phyloP scores from a whole-genome alignment of 2,113 vertebrate genomes.

The Pungitius pungitius region DNA sequence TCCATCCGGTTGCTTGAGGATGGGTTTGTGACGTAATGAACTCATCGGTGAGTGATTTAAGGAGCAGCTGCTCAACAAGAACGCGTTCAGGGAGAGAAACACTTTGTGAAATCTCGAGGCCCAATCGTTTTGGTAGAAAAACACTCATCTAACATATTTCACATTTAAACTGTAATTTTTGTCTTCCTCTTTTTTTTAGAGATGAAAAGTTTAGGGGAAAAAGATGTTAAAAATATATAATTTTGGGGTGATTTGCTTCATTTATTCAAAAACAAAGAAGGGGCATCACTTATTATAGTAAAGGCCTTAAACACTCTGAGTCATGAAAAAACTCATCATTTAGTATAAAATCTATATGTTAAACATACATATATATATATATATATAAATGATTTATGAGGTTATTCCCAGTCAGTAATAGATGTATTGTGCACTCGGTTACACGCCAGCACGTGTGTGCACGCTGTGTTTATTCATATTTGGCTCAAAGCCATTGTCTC shows the following conservation, averaged over 20 bases:
- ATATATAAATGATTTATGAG: background rate
- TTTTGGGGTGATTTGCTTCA: too few species aligned
- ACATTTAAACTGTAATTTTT: too few species aligned
- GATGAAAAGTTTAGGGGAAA: too few species aligned
- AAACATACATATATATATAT: background rate
- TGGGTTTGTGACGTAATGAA: constrained; percentile 9
- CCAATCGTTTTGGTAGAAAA: too few species aligned
- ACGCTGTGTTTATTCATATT: constrained; percentile 40
- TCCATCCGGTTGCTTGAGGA: constrained; percentile 24
- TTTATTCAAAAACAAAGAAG: too few species aligned
- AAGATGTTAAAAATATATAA: too few species aligned
- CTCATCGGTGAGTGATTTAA: constrained; percentile 1
- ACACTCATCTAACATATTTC: too few species aligned
- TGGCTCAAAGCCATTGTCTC: constrained; percentile 59
- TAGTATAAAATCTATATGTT: background rate
- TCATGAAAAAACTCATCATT: background rate
- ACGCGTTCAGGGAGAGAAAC: too few species aligned
- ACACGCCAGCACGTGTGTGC: background rate
- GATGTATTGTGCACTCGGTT: constrained; percentile 14
- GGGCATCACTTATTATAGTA: background rate
- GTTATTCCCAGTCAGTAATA: too few species aligned
- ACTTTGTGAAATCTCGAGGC: too few species aligned
- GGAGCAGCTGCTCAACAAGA: background rate
- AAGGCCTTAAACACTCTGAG: background rate
- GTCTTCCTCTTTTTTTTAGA: too few species aligned